These are phyloP conservation scores for Gorsachius magnificus DNA, from an alignment of 2,797 vertebrate genomes.

Conservation along the genomic window DNA sequence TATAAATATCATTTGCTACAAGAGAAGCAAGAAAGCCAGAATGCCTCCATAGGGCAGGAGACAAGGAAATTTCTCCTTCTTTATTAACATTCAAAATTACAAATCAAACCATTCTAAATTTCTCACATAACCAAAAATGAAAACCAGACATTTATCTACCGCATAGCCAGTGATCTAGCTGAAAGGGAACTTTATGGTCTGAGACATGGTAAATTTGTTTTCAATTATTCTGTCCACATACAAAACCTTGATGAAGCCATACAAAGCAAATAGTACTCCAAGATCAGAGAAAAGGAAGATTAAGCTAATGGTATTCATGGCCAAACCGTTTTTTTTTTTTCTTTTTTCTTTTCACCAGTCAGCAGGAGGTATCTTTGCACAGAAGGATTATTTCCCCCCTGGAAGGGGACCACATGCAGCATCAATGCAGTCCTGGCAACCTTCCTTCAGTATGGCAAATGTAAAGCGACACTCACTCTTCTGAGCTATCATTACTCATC, in stretches of 20 bases:
- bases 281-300: constrained; percentile 67
- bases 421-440: constrained; percentile 50
- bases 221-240: constrained; percentile 72
- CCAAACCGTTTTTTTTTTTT: neutral
- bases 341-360: constrained; percentile 44
- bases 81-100: constrained; percentile 71
- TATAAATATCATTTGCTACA: constrained; percentile 10
- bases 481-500: constrained; percentile 24
- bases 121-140: constrained; percentile 78
- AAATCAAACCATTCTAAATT: constrained; percentile 70
- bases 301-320: constrained; percentile 27
- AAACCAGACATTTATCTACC: constrained; percentile 76
- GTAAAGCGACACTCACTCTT: constrained; percentile 43
- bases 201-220: constrained; percentile 75
- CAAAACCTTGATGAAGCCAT: constrained; percentile 68
- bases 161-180: constrained; percentile 43
- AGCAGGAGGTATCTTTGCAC: constrained; percentile 48
- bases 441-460: constrained; percentile 40
- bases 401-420: constrained; percentile 59
- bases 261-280: constrained; percentile 50
- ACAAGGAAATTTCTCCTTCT: constrained; percentile 33
- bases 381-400: constrained; percentile 49
- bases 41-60: neutral
- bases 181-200: constrained; percentile 64
- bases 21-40: constrained; percentile 18